Conservation (phyloP, 2,797 vertebrate species). For the Myotis myotis region DNA sequence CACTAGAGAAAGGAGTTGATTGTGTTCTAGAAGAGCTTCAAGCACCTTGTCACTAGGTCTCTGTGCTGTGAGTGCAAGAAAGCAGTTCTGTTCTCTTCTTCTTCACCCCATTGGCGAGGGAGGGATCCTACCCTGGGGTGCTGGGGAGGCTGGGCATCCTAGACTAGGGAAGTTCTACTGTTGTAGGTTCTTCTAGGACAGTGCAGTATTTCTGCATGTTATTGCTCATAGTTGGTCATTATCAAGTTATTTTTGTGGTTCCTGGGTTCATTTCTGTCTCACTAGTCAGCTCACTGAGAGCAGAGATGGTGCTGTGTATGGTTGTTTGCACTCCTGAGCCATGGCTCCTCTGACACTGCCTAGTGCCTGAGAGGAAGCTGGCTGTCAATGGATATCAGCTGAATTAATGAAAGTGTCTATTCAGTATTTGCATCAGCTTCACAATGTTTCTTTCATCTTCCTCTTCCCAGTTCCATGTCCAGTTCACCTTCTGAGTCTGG, state of each 20-base stretch:
- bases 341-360: neutral
- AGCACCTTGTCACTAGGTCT: neutral
- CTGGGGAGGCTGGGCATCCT: neutral
- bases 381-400: neutral
- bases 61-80: neutral
- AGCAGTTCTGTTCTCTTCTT: neutral
- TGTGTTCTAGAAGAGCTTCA: slow-evolving; percentile 15
- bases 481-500: neutral
- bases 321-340: neutral
- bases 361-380: neutral
- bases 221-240: neutral
- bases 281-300: neutral
- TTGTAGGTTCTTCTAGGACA: neutral
- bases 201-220: neutral
- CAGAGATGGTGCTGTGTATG: neutral
- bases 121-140: neutral
- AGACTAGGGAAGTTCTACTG: neutral
- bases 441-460: neutral
- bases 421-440: neutral
- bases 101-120: neutral
- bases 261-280: neutral
- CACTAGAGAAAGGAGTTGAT: neutral
- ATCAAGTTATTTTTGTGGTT: neutral
- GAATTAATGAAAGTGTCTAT: neutral
- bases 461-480: neutral